Evolutionary conservation across 35 echinoderm and acorn worm genomes (phyloP), one percentile per base, ranked within the genome.

Genomic region (Lytechinus variegatus): DNA sequence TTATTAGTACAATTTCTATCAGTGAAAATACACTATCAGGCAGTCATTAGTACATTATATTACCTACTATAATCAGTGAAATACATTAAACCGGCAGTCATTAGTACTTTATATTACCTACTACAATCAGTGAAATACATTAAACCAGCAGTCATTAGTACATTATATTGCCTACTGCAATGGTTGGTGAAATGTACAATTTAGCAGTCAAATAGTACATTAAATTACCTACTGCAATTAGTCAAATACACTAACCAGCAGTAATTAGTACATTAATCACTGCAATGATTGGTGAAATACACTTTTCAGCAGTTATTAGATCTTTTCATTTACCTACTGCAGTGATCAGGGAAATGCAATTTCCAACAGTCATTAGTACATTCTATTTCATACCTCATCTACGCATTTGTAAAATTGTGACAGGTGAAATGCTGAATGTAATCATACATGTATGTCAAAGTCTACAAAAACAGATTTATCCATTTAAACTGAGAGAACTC

Each of bases 211-310:
- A 44, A 1, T 2, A 44, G 33, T 44, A 44, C 33, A 44, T 44
- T 44, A 44, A 1, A 44, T 44, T 44, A 44, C 33, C 92, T 93
- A 54, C 92, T 56, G 92, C 57, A 54, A 93, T 93, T 27, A 10
- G 27, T 27, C 5, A 27, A 93, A 93, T 93, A 57, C 92, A 93
- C 92, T 56, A 93, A 24, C 28, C 92, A 93, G 92, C 92, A 54
- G 9, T 57, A 0, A 93, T 93, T 93, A 93, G 55, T 79, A 79
- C 4, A 24, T 44, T 44, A 44, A 44, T 44, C 24, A 54, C 92
- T 93, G 53, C 92, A 93, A 54, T 93, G 92, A 93, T 93, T 27
- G 27, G 27, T 27, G 52, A 27, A 93, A 93, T 93, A 57, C 92
- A 93, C 92, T 56, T 56, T 55, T 57, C 92, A 93, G 92, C 33